Conservation (phyloP, 2,113 vertebrate genomes). For the Cichladusa arquata region DNA sequence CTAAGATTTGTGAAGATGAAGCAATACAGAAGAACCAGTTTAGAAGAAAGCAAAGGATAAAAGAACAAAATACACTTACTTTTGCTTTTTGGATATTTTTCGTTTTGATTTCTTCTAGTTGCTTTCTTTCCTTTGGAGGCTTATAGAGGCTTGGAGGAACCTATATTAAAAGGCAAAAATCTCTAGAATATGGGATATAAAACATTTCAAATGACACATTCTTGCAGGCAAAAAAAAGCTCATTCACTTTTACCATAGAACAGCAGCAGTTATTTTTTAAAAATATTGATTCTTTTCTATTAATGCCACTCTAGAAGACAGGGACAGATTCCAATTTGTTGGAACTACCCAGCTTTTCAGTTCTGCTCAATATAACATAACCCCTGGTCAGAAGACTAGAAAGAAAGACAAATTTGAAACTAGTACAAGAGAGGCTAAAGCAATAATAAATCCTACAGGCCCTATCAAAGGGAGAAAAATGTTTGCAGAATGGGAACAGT, state of each 20-base stretch:
- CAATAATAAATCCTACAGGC: neutral
- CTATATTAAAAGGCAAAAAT: conserved; percentile 66
- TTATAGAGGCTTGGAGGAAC: conserved; percentile 81
- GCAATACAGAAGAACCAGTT: neutral
- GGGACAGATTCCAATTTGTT: neutral
- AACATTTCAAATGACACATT: neutral
- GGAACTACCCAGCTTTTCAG: neutral
- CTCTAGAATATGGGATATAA: neutral
- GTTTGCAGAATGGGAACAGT: neutral
- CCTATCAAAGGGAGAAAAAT: neutral
- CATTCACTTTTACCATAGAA: neutral
- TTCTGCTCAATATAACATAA: neutral
- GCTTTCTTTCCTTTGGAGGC: conserved; percentile 76
- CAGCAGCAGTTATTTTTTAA: neutral
- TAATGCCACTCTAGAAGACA: neutral
- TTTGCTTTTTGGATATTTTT: conserved; percentile 78
- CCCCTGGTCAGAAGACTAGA: neutral
- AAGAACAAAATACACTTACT: conserved; percentile 62
- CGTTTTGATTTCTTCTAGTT: conserved; percentile 76
- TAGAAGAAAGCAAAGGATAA: neutral
- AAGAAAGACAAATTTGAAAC: neutral
- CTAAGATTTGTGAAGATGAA: neutral
- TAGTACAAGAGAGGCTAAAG: neutral
- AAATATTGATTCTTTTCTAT: conserved; percentile 25
- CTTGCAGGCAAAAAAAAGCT: neutral